Evolutionary conservation across 2,113 vertebrate genomes (phyloP).

Genomic region (Columba janthina): DNA sequence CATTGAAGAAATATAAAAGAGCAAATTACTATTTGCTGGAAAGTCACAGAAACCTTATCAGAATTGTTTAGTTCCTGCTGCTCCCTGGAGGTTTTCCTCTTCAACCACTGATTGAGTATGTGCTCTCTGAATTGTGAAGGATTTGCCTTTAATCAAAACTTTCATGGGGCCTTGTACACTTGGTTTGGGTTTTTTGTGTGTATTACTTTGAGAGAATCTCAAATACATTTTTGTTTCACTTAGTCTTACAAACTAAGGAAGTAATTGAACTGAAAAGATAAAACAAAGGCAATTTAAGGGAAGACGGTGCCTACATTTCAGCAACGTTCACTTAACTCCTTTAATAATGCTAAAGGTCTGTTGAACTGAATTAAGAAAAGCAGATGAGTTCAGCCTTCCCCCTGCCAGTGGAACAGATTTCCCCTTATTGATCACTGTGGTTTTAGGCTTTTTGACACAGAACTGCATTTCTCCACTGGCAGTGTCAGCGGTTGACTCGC

Average conservation of each 20-base stretch:
- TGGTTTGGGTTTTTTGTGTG: neutral
- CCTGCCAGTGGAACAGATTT: neutral
- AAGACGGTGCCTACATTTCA: neutral
- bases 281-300: neutral
- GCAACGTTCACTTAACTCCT: neutral
- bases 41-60: constrained; percentile 61
- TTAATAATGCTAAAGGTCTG: neutral
- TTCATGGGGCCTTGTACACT: neutral
- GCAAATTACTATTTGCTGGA: constrained; percentile 56
- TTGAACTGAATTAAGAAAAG: neutral
- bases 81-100: constrained; percentile 57
- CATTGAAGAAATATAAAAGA: constrained; percentile 63
- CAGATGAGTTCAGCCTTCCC: neutral
- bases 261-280: constrained; percentile 27
- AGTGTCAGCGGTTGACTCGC: neutral
- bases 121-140: constrained; percentile 59
- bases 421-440: neutral
- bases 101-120: constrained; percentile 37
- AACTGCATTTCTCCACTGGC: neutral
- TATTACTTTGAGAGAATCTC: neutral
- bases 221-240: neutral
- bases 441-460: neutral
- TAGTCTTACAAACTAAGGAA: neutral
- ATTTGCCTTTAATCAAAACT: constrained; percentile 70
- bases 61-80: constrained; percentile 55